These are phyloP conservation scores for Portunus trituberculatus DNA, from an alignment of 1,140 invertebrate species.

Conservation along the genomic window DNA sequence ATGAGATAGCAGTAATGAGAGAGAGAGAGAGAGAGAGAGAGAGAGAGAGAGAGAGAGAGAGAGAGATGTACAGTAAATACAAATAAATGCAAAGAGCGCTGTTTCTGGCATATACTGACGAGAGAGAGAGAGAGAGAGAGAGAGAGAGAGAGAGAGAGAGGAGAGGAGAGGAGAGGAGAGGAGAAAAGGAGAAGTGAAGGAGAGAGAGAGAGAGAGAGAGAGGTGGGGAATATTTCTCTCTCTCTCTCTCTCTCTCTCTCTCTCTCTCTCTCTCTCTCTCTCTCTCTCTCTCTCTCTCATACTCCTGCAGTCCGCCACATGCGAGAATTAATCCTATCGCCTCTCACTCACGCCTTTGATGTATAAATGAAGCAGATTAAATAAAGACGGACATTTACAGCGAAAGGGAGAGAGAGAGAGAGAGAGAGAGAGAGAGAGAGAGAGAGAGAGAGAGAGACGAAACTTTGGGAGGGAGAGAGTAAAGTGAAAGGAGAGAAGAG, in stretches of 20 bases:
- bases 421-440: not conserved
- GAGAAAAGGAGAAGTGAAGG: not conserved
- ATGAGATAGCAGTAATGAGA: not conserved
- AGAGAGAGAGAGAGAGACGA: not conserved
- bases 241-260: no score
- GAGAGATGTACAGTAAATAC: no score
- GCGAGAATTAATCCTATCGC: no score
- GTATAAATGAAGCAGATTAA: no score
- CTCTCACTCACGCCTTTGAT: no score
- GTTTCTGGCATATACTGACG: not conserved
- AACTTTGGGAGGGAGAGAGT: not conserved
- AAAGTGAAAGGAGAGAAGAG: not conserved
- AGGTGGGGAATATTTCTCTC: no score
- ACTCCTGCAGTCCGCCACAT: no score
- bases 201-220: no score
- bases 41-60: not conserved
- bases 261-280: no score
- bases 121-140: not conserved
- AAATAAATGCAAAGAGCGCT: no score
- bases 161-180: not conserved
- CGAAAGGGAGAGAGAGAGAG: not conserved
- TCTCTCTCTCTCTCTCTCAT: no score
- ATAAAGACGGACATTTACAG: not conserved
- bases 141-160: conserved; percentile 31
- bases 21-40: not conserved